These are phyloP conservation scores for Andrena dorsata DNA, from an alignment of 2,888 invertebrate genomes.

Conservation along the genomic window DNA sequence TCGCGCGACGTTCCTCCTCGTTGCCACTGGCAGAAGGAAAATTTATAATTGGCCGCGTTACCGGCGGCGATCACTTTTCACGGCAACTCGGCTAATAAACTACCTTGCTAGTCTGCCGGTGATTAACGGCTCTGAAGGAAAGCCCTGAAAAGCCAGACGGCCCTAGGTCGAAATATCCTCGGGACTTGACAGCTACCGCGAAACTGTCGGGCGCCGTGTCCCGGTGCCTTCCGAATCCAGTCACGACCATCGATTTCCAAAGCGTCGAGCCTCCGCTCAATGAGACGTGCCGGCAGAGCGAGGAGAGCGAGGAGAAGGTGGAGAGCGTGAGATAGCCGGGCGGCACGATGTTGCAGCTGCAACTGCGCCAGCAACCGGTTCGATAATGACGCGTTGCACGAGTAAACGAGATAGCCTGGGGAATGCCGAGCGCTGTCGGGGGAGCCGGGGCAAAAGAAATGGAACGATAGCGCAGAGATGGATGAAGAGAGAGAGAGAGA, in stretches of 20 bases:
- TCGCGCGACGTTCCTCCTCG: slow-evolving; percentile 14
- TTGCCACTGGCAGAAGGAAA: slow-evolving; percentile 2
- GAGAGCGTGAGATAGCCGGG: slow-evolving; percentile 66
- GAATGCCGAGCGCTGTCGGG: slow-evolving; percentile 15
- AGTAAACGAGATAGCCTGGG: slow-evolving; percentile 64
- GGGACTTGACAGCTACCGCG: neutral
- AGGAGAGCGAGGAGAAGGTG: slow-evolving; percentile 27
- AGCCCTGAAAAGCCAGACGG: too few relatives aligned
- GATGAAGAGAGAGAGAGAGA: slow-evolving; percentile 16
- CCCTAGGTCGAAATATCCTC: neutral
- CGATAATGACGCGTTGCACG: slow-evolving; percentile 72
- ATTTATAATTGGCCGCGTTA: neutral
- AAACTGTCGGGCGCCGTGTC: neutral
- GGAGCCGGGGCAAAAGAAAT: slow-evolving; percentile 22
- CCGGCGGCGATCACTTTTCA: neutral
- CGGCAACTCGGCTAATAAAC: too few relatives aligned
- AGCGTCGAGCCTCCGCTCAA: slow-evolving; percentile 66
- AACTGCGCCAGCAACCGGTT: slow-evolving; percentile 74
- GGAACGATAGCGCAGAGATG: slow-evolving; percentile 23
- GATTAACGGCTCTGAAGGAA: too few relatives aligned
- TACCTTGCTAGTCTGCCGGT: too few relatives aligned
- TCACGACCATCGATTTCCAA: slow-evolving; percentile 58
- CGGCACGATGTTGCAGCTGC: slow-evolving; percentile 66
- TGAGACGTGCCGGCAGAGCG: slow-evolving; percentile 59
- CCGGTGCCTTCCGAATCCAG: slow-evolving; percentile 27